phyloP scores from a whole-genome alignment of 2,113 vertebrate species.

The Odontesthes bonariensis region DNA sequence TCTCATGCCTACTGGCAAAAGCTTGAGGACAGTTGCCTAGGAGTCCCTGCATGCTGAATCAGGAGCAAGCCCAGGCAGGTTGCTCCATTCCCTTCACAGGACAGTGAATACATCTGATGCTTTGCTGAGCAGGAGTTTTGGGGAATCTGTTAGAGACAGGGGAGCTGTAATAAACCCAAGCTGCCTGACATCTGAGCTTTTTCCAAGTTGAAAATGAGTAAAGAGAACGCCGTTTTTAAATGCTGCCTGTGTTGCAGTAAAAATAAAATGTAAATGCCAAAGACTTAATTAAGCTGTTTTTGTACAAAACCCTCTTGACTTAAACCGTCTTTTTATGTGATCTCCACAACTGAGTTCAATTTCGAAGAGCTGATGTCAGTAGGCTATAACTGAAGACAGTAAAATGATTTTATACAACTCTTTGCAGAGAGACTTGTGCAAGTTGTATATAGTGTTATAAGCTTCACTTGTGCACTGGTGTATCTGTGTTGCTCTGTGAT shows the following conservation, averaged over 20 bases:
- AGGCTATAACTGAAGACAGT: too few relatives aligned
- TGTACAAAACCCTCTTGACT: not conserved
- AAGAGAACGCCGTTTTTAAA: constrained; percentile 16
- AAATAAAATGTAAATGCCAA: not conserved
- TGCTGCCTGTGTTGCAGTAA: not conserved
- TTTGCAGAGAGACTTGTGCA: too few relatives aligned
- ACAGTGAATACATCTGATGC: constrained; percentile 51
- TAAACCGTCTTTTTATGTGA: too few relatives aligned
- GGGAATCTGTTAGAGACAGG: constrained; percentile 35
- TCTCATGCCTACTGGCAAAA: constrained; percentile 30
- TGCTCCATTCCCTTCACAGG: constrained; percentile 42
- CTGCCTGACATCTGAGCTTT: constrained; percentile 39
- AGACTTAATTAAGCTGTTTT: not conserved
- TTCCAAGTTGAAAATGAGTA: constrained; percentile 23
- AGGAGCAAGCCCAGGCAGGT: constrained; percentile 68
- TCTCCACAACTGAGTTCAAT: too few relatives aligned
- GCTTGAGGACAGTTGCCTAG: constrained; percentile 54
- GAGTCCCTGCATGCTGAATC: constrained; percentile 46
- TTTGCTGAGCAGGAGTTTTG: constrained; percentile 48
- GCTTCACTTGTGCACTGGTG: too few relatives aligned
- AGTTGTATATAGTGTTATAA: too few relatives aligned
- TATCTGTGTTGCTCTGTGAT: too few relatives aligned
- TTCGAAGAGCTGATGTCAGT: too few relatives aligned
- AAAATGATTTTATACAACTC: too few relatives aligned
- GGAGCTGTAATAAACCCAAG: constrained; percentile 18